Evolutionary conservation across 2,888 invertebrate species (phyloP).

Genomic region (Euspilapteryx auroguttella): DNA sequence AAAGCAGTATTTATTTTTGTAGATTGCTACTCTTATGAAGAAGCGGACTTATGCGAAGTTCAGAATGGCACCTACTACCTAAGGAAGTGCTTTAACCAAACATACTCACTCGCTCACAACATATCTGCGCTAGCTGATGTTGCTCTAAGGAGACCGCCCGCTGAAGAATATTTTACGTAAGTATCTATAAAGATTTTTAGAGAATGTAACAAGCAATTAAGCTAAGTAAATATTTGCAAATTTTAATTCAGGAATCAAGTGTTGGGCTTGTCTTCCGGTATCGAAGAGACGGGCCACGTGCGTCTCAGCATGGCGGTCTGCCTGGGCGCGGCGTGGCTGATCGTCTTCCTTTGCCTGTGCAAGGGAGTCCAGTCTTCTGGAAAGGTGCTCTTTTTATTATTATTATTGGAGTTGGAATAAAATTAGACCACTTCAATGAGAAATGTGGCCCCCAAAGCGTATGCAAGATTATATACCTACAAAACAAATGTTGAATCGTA

Average conservation of each 20-base stretch:
- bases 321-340: constrained; percentile 76
- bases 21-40: constrained; percentile 72
- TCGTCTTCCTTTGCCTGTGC: constrained; percentile 76
- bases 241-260: constrained; percentile 58
- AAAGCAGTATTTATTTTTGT: too few relatives aligned
- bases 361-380: constrained; percentile 81
- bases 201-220: too few relatives aligned
- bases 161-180: constrained; percentile 75
- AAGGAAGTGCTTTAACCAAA: constrained; percentile 63
- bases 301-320: constrained; percentile 72
- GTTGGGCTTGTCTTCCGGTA: constrained; percentile 70
- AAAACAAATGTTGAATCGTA: too few relatives aligned
- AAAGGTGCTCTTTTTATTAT: constrained; percentile 45
- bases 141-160: constrained; percentile 65
- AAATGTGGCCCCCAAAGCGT: too few relatives aligned
- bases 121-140: constrained; percentile 56
- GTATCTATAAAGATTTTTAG: too few relatives aligned
- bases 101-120: constrained; percentile 53
- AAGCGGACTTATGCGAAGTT: constrained; percentile 62
- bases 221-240: too few relatives aligned
- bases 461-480: too few relatives aligned
- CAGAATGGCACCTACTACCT: constrained; percentile 67
- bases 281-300: constrained; percentile 69
- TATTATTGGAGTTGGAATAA: too few relatives aligned
- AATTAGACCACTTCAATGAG: too few relatives aligned